phyloP scores from a whole-genome alignment of 2,113 vertebrate species.

The Callaeas wilsoni region DNA sequence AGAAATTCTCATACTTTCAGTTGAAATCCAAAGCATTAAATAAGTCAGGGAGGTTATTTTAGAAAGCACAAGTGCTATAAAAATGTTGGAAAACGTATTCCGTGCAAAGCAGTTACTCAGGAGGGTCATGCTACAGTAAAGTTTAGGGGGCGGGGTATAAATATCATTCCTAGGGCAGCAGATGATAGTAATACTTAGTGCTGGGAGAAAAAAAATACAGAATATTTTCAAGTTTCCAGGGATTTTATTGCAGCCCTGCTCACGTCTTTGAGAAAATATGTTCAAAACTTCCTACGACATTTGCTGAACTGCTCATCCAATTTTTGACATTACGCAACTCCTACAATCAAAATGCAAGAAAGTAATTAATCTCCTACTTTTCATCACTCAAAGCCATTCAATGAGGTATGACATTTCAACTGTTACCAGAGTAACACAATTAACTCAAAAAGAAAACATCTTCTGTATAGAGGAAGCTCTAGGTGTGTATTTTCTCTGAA shows the following conservation, averaged over 20 bases:
- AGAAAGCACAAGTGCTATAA: not conserved
- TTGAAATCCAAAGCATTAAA: not conserved
- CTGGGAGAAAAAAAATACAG: rapidly evolving
- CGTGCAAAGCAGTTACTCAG: not conserved
- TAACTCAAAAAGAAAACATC: not conserved
- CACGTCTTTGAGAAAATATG: not conserved
- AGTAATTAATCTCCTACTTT: not conserved
- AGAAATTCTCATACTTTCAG: not conserved
- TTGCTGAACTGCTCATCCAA: not conserved
- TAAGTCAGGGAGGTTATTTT: not conserved
- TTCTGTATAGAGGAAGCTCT: not conserved
- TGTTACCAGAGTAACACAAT: not conserved
- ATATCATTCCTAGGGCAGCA: not conserved
- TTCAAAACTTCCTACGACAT: not conserved
- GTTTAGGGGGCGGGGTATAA: not conserved
- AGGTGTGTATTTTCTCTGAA: not conserved
- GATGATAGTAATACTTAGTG: not conserved
- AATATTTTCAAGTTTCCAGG: not conserved
- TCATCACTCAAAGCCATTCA: not conserved
- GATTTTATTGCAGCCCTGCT: not conserved
- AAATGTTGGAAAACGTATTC: not conserved
- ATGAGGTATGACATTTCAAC: not conserved
- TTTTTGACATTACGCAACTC: not conserved
- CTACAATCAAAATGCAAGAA: not conserved
- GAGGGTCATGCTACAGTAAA: not conserved